Percentiles rank a stretch among this genome's conserved stretches.
phyloP scores from a whole-genome alignment of 37 sponge, comb jelly and placozoan species.

The Aplysina aerophoba region DNA sequence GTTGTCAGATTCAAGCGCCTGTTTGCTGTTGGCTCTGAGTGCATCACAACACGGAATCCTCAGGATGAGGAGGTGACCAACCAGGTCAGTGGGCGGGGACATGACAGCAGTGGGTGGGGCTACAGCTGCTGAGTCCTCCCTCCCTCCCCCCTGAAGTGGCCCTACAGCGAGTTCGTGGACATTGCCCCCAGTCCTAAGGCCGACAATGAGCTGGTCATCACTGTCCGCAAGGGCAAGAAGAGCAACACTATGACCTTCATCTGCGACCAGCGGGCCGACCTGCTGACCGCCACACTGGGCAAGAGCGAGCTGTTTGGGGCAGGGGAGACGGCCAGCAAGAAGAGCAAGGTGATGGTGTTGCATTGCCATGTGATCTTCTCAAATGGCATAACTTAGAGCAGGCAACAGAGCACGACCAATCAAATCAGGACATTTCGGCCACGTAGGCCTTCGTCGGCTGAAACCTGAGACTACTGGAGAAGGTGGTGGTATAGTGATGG shows the following conservation, averaged over 20 bases:
- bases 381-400: too few relatives aligned
- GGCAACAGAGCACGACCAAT: too few relatives aligned
- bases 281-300: constrained; percentile 86
- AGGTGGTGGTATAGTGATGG: too few relatives aligned
- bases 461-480: too few relatives aligned
- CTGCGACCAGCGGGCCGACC: constrained; percentile 87
- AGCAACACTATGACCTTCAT: constrained; percentile 90
- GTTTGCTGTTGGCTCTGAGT: constrained; percentile 84
- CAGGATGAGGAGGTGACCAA: constrained; percentile 87
- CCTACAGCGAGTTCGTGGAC: constrained; percentile 89
- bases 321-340: too few relatives aligned
- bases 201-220: constrained; percentile 91
- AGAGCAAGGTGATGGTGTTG: too few relatives aligned
- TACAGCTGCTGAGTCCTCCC: too few relatives aligned
- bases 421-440: too few relatives aligned
- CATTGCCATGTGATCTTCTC: too few relatives aligned
- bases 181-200: constrained; percentile 89
- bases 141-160: constrained; percentile 74
- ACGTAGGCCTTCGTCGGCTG: too few relatives aligned
- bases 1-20: constrained; percentile 87
- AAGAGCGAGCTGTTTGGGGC: too few relatives aligned
- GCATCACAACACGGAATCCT: constrained; percentile 92
- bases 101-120: too few relatives aligned
- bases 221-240: constrained; percentile 87
- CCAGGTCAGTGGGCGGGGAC: constrained; percentile 59